phyloP scores from a whole-genome alignment of 2,797 vertebrate genomes.

The Pangasius macronema region DNA sequence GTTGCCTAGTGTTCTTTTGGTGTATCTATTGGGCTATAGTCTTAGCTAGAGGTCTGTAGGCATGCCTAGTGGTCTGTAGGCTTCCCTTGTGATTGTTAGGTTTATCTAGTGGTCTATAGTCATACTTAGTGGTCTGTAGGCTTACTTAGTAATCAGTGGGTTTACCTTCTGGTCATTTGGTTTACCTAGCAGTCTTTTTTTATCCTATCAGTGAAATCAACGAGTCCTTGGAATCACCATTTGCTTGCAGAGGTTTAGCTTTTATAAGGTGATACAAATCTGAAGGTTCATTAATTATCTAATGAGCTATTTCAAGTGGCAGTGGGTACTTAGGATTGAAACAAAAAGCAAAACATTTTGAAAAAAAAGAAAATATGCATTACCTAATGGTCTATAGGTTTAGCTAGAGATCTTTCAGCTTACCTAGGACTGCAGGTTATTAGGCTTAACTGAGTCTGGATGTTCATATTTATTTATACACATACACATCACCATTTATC shows the following conservation, averaged over 20 bases:
- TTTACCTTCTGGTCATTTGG: neutral
- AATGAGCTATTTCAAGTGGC: neutral
- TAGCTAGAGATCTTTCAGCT: neutral
- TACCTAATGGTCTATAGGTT: neutral
- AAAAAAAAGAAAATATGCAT: neutral
- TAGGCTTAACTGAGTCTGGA: neutral
- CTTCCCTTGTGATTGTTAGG: rapidly evolving
- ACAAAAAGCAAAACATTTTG: neutral
- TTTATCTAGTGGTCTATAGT: neutral
- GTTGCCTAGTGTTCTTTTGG: neutral
- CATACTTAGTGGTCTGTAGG: neutral
- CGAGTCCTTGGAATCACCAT: neutral
- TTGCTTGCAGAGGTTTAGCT: neutral
- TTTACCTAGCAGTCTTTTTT: neutral
- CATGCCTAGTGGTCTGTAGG: neutral
- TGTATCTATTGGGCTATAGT: neutral
- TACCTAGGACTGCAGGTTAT: neutral
- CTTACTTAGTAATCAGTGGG: neutral
- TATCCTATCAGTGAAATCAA: neutral
- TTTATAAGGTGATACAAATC: neutral
- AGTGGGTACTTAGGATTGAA: neutral
- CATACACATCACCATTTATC: neutral
- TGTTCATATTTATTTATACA: too few relatives aligned
- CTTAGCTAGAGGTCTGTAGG: neutral
- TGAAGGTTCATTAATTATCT: neutral